These are phyloP conservation scores for Polypedilum vanderplanki DNA, from an alignment of 1,140 invertebrate species.

Conservation along the genomic window DNA sequence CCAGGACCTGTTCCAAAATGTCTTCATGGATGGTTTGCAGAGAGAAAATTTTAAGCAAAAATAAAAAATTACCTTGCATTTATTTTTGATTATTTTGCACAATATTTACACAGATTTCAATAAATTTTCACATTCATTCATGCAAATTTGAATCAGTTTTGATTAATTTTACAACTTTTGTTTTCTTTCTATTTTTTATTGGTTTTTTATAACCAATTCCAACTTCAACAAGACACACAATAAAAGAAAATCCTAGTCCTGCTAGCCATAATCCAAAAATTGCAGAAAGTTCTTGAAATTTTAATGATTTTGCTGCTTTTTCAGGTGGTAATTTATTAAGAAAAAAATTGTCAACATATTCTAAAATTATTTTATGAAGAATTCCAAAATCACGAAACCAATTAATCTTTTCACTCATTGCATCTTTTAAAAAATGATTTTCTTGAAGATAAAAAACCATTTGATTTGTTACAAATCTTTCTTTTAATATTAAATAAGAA, in stretches of 20 bases:
- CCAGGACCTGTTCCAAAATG: conserved; percentile 69
- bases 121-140: not conserved
- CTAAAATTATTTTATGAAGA: not conserved
- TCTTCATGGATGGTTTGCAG: conserved; percentile 71
- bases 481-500: not conserved
- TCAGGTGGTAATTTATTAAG: not conserved
- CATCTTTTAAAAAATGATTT: not conserved
- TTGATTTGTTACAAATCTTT: not conserved
- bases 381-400: not conserved
- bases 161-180: not conserved
- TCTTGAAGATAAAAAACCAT: conserved; percentile 14
- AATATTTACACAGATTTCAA: not conserved
- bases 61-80: not conserved
- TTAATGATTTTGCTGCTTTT: not conserved
- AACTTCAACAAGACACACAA: not conserved
- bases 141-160: not conserved
- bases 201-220: not conserved
- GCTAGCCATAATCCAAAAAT: not conserved
- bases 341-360: not conserved
- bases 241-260: not conserved
- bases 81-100: not conserved
- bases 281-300: not conserved
- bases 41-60: not conserved
- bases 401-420: not conserved
- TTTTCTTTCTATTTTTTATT: not conserved